These are phyloP conservation scores for Odontomyia ornata DNA, from an alignment of 2,888 invertebrate genomes.

Conservation along the genomic window DNA sequence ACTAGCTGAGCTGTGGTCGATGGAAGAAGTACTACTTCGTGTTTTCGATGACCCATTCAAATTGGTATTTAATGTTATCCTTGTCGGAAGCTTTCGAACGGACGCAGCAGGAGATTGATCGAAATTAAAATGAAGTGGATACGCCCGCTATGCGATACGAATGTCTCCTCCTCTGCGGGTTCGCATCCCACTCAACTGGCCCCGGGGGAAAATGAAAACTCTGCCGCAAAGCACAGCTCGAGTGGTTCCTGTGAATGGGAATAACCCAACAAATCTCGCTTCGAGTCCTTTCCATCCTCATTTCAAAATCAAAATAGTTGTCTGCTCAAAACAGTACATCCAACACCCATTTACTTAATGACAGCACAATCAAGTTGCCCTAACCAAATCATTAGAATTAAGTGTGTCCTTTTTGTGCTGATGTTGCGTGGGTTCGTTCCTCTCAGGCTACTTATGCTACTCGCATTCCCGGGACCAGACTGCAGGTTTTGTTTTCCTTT, in stretches of 20 bases:
- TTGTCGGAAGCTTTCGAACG: constrained; percentile 9
- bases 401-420: constrained; percentile 29
- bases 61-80: constrained; percentile 35
- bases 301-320: constrained; percentile 26
- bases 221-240: not conserved
- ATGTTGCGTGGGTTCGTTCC: not conserved
- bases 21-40: constrained; percentile 7
- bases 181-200: not conserved
- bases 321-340: not conserved
- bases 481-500: not conserved
- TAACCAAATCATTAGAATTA: constrained; percentile 37
- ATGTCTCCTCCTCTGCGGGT: not conserved
- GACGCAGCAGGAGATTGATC: constrained; percentile 13
- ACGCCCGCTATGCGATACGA: not conserved
- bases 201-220: too few relatives aligned
- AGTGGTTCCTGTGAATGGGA: not conserved
- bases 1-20: not conserved
- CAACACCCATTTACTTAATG: constrained; percentile 22
- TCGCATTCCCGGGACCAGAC: not conserved
- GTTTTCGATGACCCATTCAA: constrained; percentile 36
- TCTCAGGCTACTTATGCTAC: not conserved
- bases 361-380: not conserved
- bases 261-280: not conserved
- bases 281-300: constrained; percentile 2
- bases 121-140: not conserved